These are phyloP conservation scores for Mimumesa dahlbomi DNA, from an alignment of 2,888 invertebrate species.

Conservation along the genomic window DNA sequence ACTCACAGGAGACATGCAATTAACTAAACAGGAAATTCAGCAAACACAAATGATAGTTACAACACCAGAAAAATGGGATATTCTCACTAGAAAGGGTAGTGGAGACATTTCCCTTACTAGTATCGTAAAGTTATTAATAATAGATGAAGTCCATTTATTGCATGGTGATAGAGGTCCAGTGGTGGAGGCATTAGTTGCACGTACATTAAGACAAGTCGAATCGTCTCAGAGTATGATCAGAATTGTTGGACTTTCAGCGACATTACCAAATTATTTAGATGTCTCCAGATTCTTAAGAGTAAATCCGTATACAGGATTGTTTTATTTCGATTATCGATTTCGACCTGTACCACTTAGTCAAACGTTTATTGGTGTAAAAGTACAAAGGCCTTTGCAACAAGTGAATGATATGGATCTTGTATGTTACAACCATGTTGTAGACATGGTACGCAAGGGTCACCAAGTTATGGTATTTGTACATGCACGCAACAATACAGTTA, in stretches of 20 bases:
- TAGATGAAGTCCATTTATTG: conserved; percentile 97
- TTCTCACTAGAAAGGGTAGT: conserved; percentile 96
- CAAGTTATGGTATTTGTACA: conserved; percentile 99
- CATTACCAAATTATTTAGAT: conserved; percentile 98
- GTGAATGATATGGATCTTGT: conserved; percentile 92
- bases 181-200: conserved; percentile 97
- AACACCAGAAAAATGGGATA: conserved; percentile 99
- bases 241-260: conserved; percentile 98
- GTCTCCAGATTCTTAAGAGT: conserved; percentile 97
- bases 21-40: conserved; percentile 95
- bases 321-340: conserved; percentile 96
- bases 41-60: conserved; percentile 99
- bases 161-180: conserved; percentile 99
- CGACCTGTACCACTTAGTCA: conserved; percentile 97
- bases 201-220: conserved; percentile 96
- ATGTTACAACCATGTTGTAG: conserved; percentile 95
- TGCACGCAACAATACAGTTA: conserved; percentile 96
- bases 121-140: conserved; percentile 95
- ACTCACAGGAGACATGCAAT: conserved; percentile 98
- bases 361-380: conserved; percentile 93
- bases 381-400: conserved; percentile 84
- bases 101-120: conserved; percentile 94
- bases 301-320: conserved; percentile 94
- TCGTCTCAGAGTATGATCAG: conserved; percentile 96
- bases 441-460: conserved; percentile 93